A percentile compares a stretch with the other conserved stretches of the same genome.
These are phyloP conservation scores for Aeoliscus strigatus DNA, from an alignment of 2,797 vertebrate species.

Conservation along the genomic window DNA sequence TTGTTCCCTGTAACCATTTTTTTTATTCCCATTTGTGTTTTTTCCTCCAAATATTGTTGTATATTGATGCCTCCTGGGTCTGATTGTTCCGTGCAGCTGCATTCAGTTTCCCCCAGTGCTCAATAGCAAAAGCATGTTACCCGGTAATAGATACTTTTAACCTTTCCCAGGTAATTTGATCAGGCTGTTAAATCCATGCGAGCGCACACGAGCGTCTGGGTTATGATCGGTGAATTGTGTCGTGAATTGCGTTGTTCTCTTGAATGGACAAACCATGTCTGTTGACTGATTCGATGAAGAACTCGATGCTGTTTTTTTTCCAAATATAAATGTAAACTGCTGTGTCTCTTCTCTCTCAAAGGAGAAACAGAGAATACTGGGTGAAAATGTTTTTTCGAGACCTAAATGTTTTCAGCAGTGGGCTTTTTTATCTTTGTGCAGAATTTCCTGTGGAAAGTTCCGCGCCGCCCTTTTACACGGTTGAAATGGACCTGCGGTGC, in stretches of 20 bases:
- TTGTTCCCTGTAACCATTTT: constrained; percentile 25
- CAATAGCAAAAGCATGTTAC: constrained; percentile 67
- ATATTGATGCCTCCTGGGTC: constrained; percentile 46
- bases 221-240: constrained; percentile 61
- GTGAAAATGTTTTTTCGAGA: constrained; percentile 24
- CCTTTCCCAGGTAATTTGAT: constrained; percentile 75
- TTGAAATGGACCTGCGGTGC: constrained; percentile 13
- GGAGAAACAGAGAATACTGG: constrained; percentile 32
- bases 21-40: constrained; percentile 36
- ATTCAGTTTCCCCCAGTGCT: constrained; percentile 49
- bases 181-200: constrained; percentile 71
- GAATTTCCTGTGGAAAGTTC: constrained; percentile 40
- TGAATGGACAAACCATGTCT: constrained; percentile 39
- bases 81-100: constrained; percentile 44
- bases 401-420: constrained; percentile 40
- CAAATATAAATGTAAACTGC: constrained; percentile 51
- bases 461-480: constrained; percentile 3
- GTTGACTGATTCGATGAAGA: constrained; percentile 55
- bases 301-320: constrained; percentile 41
- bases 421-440: constrained; percentile 10
- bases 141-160: constrained; percentile 71
- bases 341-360: constrained; percentile 29
- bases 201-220: constrained; percentile 43
- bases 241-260: constrained; percentile 38
- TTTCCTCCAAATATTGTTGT: constrained; percentile 37